Base-by-base conservation (phyloP, 2,797 vertebrate species). In the Onychomys torridus region DNA sequence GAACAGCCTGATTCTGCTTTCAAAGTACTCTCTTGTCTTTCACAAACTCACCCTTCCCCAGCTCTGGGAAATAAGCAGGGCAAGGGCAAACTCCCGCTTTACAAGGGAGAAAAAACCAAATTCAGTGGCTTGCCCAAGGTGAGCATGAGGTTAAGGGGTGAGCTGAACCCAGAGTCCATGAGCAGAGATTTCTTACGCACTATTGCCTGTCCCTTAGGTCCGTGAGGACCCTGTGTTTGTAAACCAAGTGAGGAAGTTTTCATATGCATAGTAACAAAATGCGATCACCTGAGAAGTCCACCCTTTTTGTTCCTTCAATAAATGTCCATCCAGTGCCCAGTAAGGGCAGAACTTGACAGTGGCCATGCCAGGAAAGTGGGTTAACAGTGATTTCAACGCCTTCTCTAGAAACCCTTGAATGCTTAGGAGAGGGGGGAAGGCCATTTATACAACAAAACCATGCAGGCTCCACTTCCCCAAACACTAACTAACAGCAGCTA, bases 401-500 rank as follows among this genome's bases (percentile, higher is more conserved):
- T 97, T 92, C 95, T 94, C 92, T 89, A 88, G 96, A 93, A 97
- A 97, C 73, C 96, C 94, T 96, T 90, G 81, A 97, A 97, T 81
- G 97, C 67, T 93, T 94, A 81, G 77, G 85, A 96, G 78, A 89
- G 61, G n/a, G 12, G 14, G 95, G 96, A 16, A 3, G 19, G 23
- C 5, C 14, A 69, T 8, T 5, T 37, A 21, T 67, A 97, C 79
- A 91, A 93, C 27, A 96, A 92, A 96, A 96, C 76, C 96, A 65
- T 84, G 69, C 93, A 94, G 32, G 69, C 63, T 87, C 90, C 61
- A 95, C 97, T 96, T 98, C 96, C 97, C 87, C 91, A 95, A 94
- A 98, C 95, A 97, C 86, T 97, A 98, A 96, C 98, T 98, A 98
- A 97, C 97, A 96, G 97, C 0, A 97, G 97, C 97, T 97, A 98